Base-by-base conservation (phyloP, 1,140 invertebrate genomes). In the Phymorhynchus buccinoides region DNA sequence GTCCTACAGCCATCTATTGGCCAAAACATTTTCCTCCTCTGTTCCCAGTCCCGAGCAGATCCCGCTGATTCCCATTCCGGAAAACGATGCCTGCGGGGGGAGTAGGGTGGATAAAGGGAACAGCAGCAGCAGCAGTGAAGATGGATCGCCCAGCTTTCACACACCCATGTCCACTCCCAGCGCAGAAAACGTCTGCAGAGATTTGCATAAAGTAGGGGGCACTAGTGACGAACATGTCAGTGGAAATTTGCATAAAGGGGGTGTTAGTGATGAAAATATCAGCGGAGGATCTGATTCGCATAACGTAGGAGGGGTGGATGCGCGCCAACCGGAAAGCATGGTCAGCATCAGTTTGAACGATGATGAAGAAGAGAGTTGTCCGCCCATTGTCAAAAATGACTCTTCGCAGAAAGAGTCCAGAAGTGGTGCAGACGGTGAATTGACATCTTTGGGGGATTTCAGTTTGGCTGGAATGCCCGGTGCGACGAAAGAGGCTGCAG, bases 141-240 rank as follows among this genome's bases (percentile, higher is more conserved):
- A 44, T 27, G 41, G 80, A 68, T 22, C 62, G 18, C 39, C 81
- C 41, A 83, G 62, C 39, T 83, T 71, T 39, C 66, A 83, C 39
- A 83, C 81, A 1, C 81, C 81, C 35, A 56, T 83, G 62, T 41
- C 81, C 16, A 66, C 81, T 14, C 81, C 81, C 66, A 44, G 52
- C n/a, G 32, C 37, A 12, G 35, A 18, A 14, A 12, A 77, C 12
- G 75, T 16, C 37, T 44, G 22, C 48, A 9, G 48, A 52, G 9
- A 9, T 52, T 9, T 52, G 48, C 48, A 52, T 9, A 52, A 52
- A 52, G 22, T 22, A 52, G n/a, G n/a, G n/a, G n/a, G n/a, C n/a
- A n/a, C n/a, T n/a, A n/a, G 30, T 71, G 68, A 12, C 6, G 30
- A 71, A 6, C 32, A 32, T 32, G 4, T 71, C 68, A 7, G 73